Evolutionary conservation across 1,140 invertebrate genomes (phyloP).

Genomic region (Nixonia krombeini): DNA sequence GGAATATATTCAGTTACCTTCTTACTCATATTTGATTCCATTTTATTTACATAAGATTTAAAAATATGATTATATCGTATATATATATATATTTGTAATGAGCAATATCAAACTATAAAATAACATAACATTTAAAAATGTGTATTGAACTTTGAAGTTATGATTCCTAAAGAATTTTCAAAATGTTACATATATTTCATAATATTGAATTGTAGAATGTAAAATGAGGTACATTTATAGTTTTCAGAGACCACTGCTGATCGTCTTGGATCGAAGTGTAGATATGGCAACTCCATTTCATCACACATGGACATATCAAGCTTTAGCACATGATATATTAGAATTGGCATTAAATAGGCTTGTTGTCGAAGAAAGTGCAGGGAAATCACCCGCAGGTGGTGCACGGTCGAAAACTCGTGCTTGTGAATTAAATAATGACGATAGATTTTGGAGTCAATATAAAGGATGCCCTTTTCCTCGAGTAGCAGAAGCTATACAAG

Average conservation of each 20-base stretch:
- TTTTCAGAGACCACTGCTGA: constrained; percentile 93
- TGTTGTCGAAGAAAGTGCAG: constrained; percentile 81
- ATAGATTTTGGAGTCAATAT: constrained; percentile 93
- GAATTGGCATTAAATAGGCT: constrained; percentile 92
- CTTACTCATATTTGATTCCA: too few relatives aligned
- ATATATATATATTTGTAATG: too few relatives aligned
- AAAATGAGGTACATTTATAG: too few relatives aligned
- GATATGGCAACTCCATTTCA: constrained; percentile 98
- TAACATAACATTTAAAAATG: too few relatives aligned
- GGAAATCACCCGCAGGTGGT: constrained; percentile 73
- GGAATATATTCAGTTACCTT: too few relatives aligned
- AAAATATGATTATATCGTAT: too few relatives aligned
- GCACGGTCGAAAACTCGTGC: constrained; percentile 83
- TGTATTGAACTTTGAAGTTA: too few relatives aligned
- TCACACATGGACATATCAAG: constrained; percentile 99
- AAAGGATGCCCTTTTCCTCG: constrained; percentile 97
- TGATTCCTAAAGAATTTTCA: too few relatives aligned
- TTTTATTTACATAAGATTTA: too few relatives aligned
- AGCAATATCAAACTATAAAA: too few relatives aligned
- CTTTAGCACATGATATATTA: constrained; percentile 94
- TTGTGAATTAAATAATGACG: constrained; percentile 92
- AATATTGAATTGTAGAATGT: too few relatives aligned
- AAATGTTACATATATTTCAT: too few relatives aligned
- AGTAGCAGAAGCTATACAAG: constrained; percentile 98
- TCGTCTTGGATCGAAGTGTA: constrained; percentile 94